Conservation (phyloP, 2,797 vertebrate genomes). For the Somateria mollissima region DNA sequence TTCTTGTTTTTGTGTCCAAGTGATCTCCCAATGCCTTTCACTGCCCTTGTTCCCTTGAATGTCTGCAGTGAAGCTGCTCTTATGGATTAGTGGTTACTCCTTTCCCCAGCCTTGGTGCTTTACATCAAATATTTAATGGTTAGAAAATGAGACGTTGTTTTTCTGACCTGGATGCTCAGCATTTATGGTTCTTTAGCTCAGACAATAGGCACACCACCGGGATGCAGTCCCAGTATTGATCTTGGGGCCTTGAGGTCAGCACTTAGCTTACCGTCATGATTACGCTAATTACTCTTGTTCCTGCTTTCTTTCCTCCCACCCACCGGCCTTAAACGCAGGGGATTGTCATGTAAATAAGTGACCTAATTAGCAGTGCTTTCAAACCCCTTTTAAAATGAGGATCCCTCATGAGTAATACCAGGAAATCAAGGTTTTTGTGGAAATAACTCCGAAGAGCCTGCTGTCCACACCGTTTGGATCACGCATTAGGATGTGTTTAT, state of each 20-base stretch:
- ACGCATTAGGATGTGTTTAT: background rate
- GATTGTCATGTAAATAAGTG: slow-evolving; percentile 38
- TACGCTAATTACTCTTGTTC: background rate
- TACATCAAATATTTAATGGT: slow-evolving; percentile 5
- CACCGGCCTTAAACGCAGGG: background rate
- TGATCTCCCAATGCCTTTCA: background rate
- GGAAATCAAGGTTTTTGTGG: background rate
- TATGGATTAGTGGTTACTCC: background rate
- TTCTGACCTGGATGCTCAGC: background rate
- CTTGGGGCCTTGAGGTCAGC: background rate
- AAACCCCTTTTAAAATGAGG: background rate
- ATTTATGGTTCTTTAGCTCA: background rate
- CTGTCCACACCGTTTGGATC: background rate
- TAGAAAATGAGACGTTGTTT: background rate
- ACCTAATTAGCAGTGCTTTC: slow-evolving; percentile 32
- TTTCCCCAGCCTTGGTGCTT: background rate
- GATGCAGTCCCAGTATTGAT: background rate
- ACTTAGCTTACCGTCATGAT: background rate
- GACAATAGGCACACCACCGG: background rate
- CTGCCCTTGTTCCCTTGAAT: background rate
- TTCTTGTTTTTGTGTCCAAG: background rate
- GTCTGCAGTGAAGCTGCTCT: background rate
- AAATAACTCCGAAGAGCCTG: background rate
- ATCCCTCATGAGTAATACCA: background rate
- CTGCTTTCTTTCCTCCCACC: background rate